A percentile compares a stretch with the other conserved stretches of the same genome.
These are phyloP conservation scores for Oophaga sylvatica DNA, from an alignment of 2,797 vertebrate species.

Conservation along the genomic window DNA sequence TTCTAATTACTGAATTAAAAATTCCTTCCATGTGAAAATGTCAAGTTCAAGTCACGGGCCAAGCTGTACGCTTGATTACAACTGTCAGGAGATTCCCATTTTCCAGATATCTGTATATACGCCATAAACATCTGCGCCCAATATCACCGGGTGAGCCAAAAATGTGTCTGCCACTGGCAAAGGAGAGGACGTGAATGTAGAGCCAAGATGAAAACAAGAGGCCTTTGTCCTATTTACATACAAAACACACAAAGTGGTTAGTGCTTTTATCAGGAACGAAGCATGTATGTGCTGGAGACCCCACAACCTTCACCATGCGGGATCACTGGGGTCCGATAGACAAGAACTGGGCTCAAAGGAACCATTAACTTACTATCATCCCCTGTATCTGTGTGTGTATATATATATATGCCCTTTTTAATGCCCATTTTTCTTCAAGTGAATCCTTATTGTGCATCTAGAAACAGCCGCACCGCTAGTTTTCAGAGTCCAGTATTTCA, in stretches of 20 bases:
- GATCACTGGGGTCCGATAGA: background rate
- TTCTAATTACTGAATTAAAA: slow-evolving; percentile 39
- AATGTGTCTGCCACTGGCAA: slow-evolving; percentile 12
- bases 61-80: background rate
- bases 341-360: background rate
- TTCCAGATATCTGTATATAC: slow-evolving; percentile 3
- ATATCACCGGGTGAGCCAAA: background rate
- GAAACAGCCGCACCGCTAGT: no score
- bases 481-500: no score
- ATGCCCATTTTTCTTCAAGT: no score
- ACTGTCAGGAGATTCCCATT: slow-evolving; percentile 20
- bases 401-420: no score
- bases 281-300: background rate
- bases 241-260: background rate
- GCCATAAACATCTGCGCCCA: slow-evolving; percentile 36
- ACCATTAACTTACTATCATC: background rate
- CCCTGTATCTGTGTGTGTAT: background rate
- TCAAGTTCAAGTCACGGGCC: slow-evolving; percentile 22
- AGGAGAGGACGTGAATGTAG: background rate
- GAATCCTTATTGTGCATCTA: no score
- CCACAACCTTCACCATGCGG: background rate
- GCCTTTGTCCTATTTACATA: slow-evolving; percentile 4
- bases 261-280: background rate
- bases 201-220: background rate
- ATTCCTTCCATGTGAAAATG: slow-evolving; percentile 22